These are phyloP conservation scores for Drosophila cracens DNA, from an alignment of 2,888 invertebrate species.

Conservation along the genomic window DNA sequence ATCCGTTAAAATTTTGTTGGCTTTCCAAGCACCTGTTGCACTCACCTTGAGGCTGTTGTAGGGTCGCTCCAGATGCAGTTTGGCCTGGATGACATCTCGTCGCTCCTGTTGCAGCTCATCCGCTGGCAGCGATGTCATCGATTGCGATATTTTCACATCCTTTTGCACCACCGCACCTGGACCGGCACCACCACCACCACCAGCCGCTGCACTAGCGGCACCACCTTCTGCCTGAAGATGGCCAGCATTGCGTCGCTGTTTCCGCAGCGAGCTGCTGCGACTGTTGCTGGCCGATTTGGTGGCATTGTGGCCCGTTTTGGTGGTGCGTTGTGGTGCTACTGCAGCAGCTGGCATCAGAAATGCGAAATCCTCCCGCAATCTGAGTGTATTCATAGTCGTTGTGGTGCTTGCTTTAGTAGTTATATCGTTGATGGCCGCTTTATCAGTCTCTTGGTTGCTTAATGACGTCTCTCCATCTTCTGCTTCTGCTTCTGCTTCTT, in stretches of 20 bases:
- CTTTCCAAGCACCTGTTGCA: slow-evolving; percentile 6
- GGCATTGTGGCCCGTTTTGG: slow-evolving; percentile 46
- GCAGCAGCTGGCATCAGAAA: slow-evolving; percentile 63
- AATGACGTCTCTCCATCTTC: slow-evolving; percentile 30
- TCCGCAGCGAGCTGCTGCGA: slow-evolving; percentile 73
- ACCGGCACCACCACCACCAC: not conserved
- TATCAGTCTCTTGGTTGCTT: slow-evolving; percentile 83
- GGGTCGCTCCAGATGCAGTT: slow-evolving; percentile 88
- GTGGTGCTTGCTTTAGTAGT: slow-evolving; percentile 33
- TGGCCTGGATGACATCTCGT: slow-evolving; percentile 86
- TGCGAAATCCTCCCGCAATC: slow-evolving; percentile 48
- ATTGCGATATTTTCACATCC: slow-evolving; percentile 84
- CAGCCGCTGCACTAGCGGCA: not conserved
- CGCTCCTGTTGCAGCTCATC: slow-evolving; percentile 86
- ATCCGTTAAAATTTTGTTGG: not conserved
- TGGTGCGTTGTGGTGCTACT: slow-evolving; percentile 22
- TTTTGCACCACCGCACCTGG: slow-evolving; percentile 1
- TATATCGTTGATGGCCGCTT: slow-evolving; percentile 71
- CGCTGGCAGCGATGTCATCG: slow-evolving; percentile 92
- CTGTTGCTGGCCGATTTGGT: slow-evolving; percentile 69
- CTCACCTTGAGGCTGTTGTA: slow-evolving; percentile 91
- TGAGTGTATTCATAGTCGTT: slow-evolving; percentile 43
- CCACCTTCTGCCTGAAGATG: not conserved
- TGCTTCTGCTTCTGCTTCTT: not conserved
- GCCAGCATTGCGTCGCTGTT: slow-evolving; percentile 60